These are phyloP conservation scores for Ptychoptera contaminata DNA, from an alignment of 2,888 invertebrate genomes.

Conservation along the genomic window DNA sequence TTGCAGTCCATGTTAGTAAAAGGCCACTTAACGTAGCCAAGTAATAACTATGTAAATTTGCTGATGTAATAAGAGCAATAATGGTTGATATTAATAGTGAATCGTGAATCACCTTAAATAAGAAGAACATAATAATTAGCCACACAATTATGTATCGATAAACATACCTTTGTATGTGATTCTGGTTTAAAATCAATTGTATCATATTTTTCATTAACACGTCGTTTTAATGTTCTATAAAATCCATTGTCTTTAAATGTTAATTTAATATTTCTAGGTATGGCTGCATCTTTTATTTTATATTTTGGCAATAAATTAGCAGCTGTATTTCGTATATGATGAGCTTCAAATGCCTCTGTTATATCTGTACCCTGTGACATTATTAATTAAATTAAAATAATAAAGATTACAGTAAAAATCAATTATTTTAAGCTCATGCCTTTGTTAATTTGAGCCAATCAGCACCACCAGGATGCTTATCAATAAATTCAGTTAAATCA, in stretches of 20 bases:
- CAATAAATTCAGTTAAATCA: constrained; percentile 64
- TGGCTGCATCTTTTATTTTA: constrained; percentile 44
- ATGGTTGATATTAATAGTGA: constrained; percentile 25
- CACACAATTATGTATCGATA: not conserved
- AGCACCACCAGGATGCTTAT: constrained; percentile 70
- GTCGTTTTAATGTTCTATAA: constrained; percentile 49
- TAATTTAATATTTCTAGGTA: constrained; percentile 50
- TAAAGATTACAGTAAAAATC: not conserved
- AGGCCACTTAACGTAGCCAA: constrained; percentile 34
- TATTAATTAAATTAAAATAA: not conserved
- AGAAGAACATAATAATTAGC: not conserved
- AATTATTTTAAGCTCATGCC: constrained; percentile 26
- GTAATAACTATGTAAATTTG: constrained; percentile 21
- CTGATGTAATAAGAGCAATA: constrained; percentile 25
- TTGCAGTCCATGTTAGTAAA: constrained; percentile 39
- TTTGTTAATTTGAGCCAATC: constrained; percentile 57
- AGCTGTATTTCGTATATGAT: constrained; percentile 45
- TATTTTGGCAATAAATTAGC: constrained; percentile 46
- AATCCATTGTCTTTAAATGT: constrained; percentile 61
- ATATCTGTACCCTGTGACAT: constrained; percentile 51
- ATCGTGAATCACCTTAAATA: constrained; percentile 26
- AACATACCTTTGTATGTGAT: constrained; percentile 5
- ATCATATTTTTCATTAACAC: constrained; percentile 38
- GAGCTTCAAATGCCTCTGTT: constrained; percentile 61
- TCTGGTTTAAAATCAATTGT: constrained; percentile 32